phyloP scores from a whole-genome alignment of 1,140 invertebrate genomes.

The Heterodera schachtii region DNA sequence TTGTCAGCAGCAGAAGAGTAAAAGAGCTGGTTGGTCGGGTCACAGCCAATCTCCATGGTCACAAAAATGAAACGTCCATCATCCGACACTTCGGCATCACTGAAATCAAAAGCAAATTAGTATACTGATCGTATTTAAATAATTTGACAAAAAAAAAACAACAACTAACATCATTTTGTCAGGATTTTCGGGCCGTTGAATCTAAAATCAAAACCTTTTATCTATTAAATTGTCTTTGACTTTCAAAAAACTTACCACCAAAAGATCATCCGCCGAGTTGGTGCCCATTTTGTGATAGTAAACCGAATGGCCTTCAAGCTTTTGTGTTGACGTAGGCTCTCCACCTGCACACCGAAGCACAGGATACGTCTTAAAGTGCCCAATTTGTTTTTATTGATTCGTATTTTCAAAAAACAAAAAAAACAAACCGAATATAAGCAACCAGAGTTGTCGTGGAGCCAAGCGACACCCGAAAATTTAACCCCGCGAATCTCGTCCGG shows the following conservation, averaged over 20 bases:
- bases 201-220: conserved; percentile 71
- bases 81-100: conserved; percentile 55
- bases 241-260: conserved; percentile 71
- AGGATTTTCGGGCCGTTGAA: conserved; percentile 77
- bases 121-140: background rate
- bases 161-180: conserved; percentile 84
- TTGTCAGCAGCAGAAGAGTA: conserved; percentile 52
- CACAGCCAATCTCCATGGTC: conserved; percentile 52
- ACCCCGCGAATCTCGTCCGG: conserved; percentile 84
- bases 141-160: conserved; percentile 55
- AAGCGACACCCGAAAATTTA: conserved; percentile 85
- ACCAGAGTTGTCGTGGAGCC: conserved; percentile 66
- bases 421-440: conserved; percentile 30
- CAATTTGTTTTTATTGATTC: background rate
- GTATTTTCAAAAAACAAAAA: conserved; percentile 16
- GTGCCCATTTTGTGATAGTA: conserved; percentile 89
- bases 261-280: conserved; percentile 81
- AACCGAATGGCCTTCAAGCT: conserved; percentile 86
- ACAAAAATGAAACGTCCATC: conserved; percentile 61
- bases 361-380: conserved; percentile 73
- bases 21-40: conserved; percentile 59
- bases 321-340: conserved; percentile 78
- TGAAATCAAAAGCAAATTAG: conserved; percentile 16
- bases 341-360: conserved; percentile 79
- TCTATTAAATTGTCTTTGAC: too few species aligned